Conservation (phyloP, 2,888 invertebrate genomes). For the Cosmorhoe ocellata region DNA sequence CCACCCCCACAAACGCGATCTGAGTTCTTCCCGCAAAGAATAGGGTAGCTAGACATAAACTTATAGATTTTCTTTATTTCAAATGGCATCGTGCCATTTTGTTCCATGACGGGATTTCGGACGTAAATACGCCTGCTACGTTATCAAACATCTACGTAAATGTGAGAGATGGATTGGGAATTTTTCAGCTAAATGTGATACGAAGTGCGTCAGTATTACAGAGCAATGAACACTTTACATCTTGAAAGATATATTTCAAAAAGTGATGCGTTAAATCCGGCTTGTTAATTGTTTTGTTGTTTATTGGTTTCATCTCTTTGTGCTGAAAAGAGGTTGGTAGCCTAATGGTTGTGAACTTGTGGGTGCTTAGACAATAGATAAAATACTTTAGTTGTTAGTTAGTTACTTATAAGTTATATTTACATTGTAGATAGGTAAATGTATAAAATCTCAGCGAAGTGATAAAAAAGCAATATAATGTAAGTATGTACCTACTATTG, state of each 20-base stretch:
- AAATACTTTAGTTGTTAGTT: too few relatives aligned
- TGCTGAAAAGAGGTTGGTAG: too few relatives aligned
- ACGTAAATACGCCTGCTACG: conserved; percentile 65
- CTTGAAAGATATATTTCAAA: background rate
- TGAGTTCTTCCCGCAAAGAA: conserved; percentile 70
- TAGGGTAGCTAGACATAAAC: conserved; percentile 57
- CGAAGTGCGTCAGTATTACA: conserved; percentile 45
- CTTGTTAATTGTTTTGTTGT: background rate
- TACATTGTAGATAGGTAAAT: too few relatives aligned
- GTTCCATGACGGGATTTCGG: conserved; percentile 62
- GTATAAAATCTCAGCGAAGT: conserved; percentile 9
- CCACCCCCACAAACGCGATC: conserved; percentile 68
- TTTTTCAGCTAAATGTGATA: conserved; percentile 40
- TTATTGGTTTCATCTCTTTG: background rate
- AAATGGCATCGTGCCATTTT: conserved; percentile 75
- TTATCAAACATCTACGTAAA: conserved; percentile 57
- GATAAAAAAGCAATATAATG: conserved; percentile 35
- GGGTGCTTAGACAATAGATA: too few relatives aligned
- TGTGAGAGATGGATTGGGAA: conserved; percentile 45
- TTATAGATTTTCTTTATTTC: conserved; percentile 48
- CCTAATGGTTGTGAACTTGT: background rate
- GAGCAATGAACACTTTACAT: conserved; percentile 21
- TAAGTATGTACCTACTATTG: conserved; percentile 19
- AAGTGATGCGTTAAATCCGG: background rate
- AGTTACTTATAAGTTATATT: too few relatives aligned